Evolutionary conservation across 2,888 invertebrate species (phyloP), one percentile per base, ranked within the genome.

Genomic region (Barypeithes pellucidus): DNA sequence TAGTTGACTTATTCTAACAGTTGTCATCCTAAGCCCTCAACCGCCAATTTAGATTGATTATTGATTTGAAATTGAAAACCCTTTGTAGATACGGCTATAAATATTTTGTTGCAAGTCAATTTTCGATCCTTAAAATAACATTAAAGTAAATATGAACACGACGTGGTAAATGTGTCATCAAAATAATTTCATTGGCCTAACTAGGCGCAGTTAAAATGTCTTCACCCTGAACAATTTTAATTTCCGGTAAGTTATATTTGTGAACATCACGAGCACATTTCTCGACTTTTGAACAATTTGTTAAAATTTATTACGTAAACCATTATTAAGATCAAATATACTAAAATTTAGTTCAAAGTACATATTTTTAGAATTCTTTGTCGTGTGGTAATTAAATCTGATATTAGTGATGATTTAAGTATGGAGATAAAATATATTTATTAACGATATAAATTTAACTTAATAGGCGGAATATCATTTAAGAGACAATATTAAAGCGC

Each of bases 171-270:
- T 85, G 79, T 83, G 84, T 85, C 83, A 67, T 77, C 85, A 78
- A 79, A 52, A 81, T 81, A 81, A 82, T 84, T 83, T 80, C 82
- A 77, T 75, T 66, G 82, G 81, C 82, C 85, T 84, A 85, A 85
- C 85, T 83, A 84, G 84, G 81, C 75, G 77, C 81, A 83, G 80
- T 85, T 84, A 84, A 84, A 78, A 78, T 80, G 83, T 85, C 85
- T 78, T 80, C 85, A 79, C 84, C 75, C 75, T 74, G 66, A 78
- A 80, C 80, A 78, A 80, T 82, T 82, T 80, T 79, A 82, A 82
- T 84, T 82, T 84, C 83, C 84, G 83, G 82, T 78, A 74, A 69
- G 66, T 1, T 41, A 45, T 45, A 43, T 62, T 62, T 62, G 39
- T 39, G 39, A 22, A 41, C 62, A 29, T 22, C 22, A 9, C 12